These are phyloP conservation scores for Myathropa florea DNA, from an alignment of 2,888 invertebrate species.

Conservation along the genomic window DNA sequence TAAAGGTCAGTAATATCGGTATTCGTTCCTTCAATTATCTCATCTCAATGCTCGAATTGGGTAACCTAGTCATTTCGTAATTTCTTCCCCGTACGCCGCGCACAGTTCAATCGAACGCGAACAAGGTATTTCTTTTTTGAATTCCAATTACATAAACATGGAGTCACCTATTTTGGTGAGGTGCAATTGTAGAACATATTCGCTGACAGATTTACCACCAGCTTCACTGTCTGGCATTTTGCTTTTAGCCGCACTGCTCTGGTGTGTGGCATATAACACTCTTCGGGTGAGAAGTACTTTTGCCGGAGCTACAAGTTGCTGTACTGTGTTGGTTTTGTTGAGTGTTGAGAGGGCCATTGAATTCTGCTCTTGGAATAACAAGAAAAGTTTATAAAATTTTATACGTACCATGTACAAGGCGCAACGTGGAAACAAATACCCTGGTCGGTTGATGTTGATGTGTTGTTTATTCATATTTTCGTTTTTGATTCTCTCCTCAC, in stretches of 20 bases:
- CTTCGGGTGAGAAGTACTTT: conserved; percentile 41
- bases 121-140: background rate
- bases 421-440: conserved; percentile 1
- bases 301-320: conserved; percentile 55
- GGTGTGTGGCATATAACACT: conserved; percentile 3
- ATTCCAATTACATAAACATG: conserved; percentile 60
- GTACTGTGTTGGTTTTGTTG: conserved; percentile 45
- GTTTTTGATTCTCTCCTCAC: background rate
- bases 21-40: conserved; percentile 12
- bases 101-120: background rate
- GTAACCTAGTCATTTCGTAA: conserved; percentile 50
- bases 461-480: conserved; percentile 19
- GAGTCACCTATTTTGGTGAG: conserved; percentile 50
- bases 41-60: background rate
- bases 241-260: conserved; percentile 4
- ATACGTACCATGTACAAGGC: background rate
- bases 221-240: conserved; percentile 5
- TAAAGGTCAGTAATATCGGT: conserved; percentile 46
- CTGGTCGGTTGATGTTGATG: background rate
- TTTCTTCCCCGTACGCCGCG: background rate
- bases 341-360: conserved; percentile 55
- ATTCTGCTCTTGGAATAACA: conserved; percentile 42
- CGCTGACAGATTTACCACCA: conserved; percentile 62
- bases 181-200: conserved; percentile 61
- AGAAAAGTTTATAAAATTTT: conserved; percentile 59